Evolutionary conservation across 2,797 vertebrate genomes (phyloP).

Genomic region (Onychomys leucogaster): DNA sequence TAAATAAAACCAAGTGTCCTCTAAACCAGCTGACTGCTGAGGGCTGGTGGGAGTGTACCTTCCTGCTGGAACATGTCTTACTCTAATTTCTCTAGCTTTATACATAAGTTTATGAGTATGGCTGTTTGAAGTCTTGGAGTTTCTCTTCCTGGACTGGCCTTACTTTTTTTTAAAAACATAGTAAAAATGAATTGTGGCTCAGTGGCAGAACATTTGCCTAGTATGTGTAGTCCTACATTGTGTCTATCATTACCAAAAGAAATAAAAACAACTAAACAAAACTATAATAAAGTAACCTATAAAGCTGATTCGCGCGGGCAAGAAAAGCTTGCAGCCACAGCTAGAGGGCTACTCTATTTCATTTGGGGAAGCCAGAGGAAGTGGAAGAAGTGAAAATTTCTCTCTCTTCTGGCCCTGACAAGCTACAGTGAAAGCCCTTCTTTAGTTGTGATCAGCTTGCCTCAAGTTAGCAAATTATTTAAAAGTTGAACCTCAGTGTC

Average conservation of each 20-base stretch:
- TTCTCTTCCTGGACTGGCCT: neutral
- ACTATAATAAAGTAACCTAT: neutral
- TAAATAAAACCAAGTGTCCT: conserved; percentile 1
- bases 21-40: neutral
- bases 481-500: conserved; percentile 19
- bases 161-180: conserved; percentile 14
- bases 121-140: conserved; percentile 20
- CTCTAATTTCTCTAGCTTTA: conserved; percentile 55
- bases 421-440: neutral
- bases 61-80: conserved; percentile 10
- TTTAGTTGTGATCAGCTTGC: neutral
- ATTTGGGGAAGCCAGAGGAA: neutral
- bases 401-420: neutral
- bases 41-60: neutral
- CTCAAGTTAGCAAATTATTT: conserved; percentile 39
- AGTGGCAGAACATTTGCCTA: neutral
- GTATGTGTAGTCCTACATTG: neutral
- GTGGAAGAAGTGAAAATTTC: neutral
- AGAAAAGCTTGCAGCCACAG: conserved; percentile 16
- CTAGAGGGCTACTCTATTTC: neutral
- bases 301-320: conserved; percentile 2
- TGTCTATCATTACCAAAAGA: neutral
- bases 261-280: neutral
- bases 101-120: conserved; percentile 38
- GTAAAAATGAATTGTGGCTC: neutral